A percentile compares a stretch with the other conserved stretches of the same genome.
Conservation (phyloP, 2,113 vertebrate genomes). For the Beaufortia kweichowensis region DNA sequence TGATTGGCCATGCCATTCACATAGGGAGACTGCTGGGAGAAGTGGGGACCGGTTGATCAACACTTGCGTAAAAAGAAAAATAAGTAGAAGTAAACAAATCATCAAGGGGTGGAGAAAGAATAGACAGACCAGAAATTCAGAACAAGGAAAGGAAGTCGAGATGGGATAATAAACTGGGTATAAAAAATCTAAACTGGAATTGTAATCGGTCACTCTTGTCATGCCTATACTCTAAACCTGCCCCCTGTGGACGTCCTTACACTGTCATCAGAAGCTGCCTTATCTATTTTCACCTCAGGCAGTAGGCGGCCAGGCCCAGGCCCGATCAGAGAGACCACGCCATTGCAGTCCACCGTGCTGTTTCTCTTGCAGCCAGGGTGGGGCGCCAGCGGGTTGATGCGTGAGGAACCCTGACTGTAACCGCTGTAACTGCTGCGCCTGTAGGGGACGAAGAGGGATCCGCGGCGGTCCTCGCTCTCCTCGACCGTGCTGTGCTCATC, state of each 20-base stretch:
- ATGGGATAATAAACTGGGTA: slow-evolving; percentile 30
- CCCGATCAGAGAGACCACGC: slow-evolving; percentile 95
- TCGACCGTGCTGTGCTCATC: slow-evolving; percentile 98
- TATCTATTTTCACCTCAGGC: slow-evolving; percentile 97
- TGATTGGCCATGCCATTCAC: slow-evolving; percentile 21
- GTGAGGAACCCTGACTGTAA: slow-evolving; percentile 92
- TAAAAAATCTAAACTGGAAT: slow-evolving; percentile 54
- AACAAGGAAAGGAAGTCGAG: slow-evolving; percentile 53
- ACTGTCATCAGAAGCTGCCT: slow-evolving; percentile 87
- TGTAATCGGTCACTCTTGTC: slow-evolving; percentile 69
- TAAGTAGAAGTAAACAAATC: slow-evolving; percentile 11
- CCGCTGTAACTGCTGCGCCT: slow-evolving; percentile 94
- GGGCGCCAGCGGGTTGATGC: slow-evolving; percentile 88
- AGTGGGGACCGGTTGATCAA: slow-evolving; percentile 4
- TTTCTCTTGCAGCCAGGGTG: slow-evolving; percentile 89
- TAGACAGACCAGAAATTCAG: slow-evolving; percentile 12
- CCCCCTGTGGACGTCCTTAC: slow-evolving; percentile 82
- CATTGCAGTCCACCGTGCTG: slow-evolving; percentile 98
- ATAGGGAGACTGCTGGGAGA: slow-evolving; percentile 1
- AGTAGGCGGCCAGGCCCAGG: slow-evolving; percentile 90
- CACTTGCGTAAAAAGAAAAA: slow-evolving; percentile 10
- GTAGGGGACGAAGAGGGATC: slow-evolving; percentile 94
- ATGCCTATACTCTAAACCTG: slow-evolving; percentile 80
- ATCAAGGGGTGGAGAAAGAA: slow-evolving; percentile 37
- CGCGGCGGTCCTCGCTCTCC: slow-evolving; percentile 91